Evolutionary conservation across 2,113 vertebrate genomes (phyloP).

Genomic region (Symphodus melops): DNA sequence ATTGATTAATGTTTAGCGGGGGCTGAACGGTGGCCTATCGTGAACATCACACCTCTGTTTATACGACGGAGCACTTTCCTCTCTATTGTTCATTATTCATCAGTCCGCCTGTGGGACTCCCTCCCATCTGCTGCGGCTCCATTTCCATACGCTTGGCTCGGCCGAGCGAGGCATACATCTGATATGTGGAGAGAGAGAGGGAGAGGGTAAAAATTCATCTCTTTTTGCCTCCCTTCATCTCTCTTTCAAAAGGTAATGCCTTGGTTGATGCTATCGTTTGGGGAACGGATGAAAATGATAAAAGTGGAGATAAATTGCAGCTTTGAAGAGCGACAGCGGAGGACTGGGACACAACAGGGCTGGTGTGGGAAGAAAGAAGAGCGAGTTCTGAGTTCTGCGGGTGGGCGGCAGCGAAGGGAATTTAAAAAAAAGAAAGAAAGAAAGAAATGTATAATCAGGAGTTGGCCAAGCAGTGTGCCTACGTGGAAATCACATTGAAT

Average conservation of each 20-base stretch:
- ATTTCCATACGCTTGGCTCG: constrained; percentile 63
- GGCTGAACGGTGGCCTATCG: constrained; percentile 43
- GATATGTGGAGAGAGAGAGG: constrained; percentile 37
- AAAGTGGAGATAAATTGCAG: constrained; percentile 59
- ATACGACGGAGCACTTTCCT: constrained; percentile 62
- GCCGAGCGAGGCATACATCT: constrained; percentile 49
- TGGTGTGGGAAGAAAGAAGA: constrained; percentile 44
- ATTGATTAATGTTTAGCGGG: constrained; percentile 69
- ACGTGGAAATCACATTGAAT: constrained; percentile 48
- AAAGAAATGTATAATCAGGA: constrained; percentile 46
- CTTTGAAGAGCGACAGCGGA: constrained; percentile 48
- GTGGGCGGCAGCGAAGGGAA: constrained; percentile 40
- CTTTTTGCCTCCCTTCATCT: constrained; percentile 45
- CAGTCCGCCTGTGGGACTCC: constrained; percentile 63
- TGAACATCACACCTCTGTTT: constrained; percentile 65
- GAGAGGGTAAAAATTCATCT: neutral
- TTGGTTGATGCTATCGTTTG: constrained; percentile 61
- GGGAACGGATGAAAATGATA: constrained; percentile 61
- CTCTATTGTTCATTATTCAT: constrained; percentile 75
- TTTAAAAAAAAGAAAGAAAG: constrained; percentile 17
- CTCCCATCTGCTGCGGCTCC: constrained; percentile 66
- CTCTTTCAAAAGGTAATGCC: constrained; percentile 63
- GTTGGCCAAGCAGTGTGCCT: constrained; percentile 25
- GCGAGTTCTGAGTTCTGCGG: constrained; percentile 33
- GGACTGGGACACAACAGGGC: constrained; percentile 38